Evolutionary conservation across 1,140 invertebrate genomes (phyloP), one percentile per base, ranked within the genome.

Genomic region (Patella vulgata): DNA sequence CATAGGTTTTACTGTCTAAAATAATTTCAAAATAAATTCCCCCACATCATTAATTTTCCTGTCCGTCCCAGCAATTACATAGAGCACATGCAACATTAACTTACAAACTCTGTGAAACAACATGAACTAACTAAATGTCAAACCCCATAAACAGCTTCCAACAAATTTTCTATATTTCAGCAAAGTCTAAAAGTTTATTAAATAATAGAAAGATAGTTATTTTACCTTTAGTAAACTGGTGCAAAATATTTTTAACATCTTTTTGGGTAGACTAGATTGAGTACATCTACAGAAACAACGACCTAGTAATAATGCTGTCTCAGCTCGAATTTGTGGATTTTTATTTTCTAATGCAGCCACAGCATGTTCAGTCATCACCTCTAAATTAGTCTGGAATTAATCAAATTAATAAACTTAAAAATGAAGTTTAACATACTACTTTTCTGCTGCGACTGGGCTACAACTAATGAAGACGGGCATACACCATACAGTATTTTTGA

Each of bases 271-370:
- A 25, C 91, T 89, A 1, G 89, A 84, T 0, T 94, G 90, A 47
- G 92, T 92, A 19, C 91, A 94, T 69, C 89, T 89, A 21, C 90
- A 86, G 71, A 98, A 92, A 39, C 91, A 91, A 59, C 96, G 87
- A 0, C 92, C 88, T 47, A 99, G 79, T 82, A 97, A 99, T n/a
- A 89, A 79, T 1, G 93, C 90, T 3, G 93, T 96, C 86, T 99
- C 96, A 0, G 93, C 89, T 84, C 97, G 97, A 0, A 99, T 93
- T 12, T 89, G 89, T 0, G 96, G 97, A 86, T 98, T 98, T 85
- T 99, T 98, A 82, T 96, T 97, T 28, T 92, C 91, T 40, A 99
- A 87, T 0, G 93, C 91, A 63, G 91, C 91, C 0, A 93, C 69
- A 19, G 91, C 85, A 73, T 96, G 93, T 81, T 98, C 96, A 70